phyloP scores from a whole-genome alignment of 2,113 vertebrate species.

The Cathartes aura region DNA sequence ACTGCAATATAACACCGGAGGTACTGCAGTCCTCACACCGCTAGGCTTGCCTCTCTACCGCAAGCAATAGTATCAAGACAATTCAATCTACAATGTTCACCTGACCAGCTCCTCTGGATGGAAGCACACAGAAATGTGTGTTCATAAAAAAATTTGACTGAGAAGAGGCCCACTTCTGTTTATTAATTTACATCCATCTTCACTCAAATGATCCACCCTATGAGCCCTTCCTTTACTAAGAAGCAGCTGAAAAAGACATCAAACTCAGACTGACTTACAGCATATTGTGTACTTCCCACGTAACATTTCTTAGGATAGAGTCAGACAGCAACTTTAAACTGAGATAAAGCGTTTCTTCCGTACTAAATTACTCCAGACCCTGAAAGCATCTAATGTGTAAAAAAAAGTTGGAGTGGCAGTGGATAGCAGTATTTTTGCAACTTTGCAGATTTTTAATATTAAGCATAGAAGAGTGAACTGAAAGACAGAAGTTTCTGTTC shows the following conservation, averaged over 20 bases:
- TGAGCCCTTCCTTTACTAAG: neutral
- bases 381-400: neutral
- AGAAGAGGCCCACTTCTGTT: neutral
- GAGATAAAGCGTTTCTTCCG: neutral
- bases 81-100: neutral
- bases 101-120: neutral
- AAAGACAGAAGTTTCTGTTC: neutral
- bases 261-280: neutral
- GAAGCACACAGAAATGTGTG: neutral
- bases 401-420: neutral
- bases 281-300: neutral
- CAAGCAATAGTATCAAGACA: neutral
- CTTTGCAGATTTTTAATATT: neutral
- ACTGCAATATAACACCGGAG: neutral
- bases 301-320: neutral
- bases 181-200: neutral
- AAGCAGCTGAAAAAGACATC: neutral
- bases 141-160: neutral
- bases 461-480: neutral
- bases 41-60: neutral
- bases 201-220: neutral
- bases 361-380: neutral
- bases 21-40: neutral
- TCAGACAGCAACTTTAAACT: neutral
- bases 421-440: neutral